Percentiles rank a stretch among this genome's conserved stretches.
phyloP scores from a whole-genome alignment of 2,113 vertebrate species.

The Cyanoliseus patagonus region DNA sequence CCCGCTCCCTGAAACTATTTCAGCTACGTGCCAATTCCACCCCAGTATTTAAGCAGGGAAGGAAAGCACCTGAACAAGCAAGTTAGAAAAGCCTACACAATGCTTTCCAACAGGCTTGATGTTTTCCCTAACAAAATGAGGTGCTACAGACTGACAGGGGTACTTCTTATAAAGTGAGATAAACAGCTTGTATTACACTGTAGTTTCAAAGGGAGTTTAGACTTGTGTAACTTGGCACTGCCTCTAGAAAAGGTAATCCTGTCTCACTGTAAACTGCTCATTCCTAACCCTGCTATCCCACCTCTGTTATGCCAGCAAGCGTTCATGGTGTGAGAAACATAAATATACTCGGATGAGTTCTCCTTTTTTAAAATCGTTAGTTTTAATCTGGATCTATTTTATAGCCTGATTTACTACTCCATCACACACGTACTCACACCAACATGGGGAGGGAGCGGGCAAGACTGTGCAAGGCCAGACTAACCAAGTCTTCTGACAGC shows the following conservation, averaged over 20 bases:
- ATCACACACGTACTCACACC: background rate
- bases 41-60: background rate
- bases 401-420: background rate
- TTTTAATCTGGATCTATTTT: constrained; percentile 9
- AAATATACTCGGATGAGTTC: background rate
- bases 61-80: constrained; percentile 61
- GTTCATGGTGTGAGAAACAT: background rate
- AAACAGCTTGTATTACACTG: constrained; percentile 52
- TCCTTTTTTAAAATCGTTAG: background rate
- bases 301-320: background rate
- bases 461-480: background rate
- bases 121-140: constrained; percentile 54
- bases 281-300: background rate
- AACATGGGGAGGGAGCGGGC: background rate
- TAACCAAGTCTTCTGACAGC: background rate
- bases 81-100: constrained; percentile 44
- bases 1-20: background rate
- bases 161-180: constrained; percentile 22
- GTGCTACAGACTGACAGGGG: constrained; percentile 42
- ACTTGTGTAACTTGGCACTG: constrained; percentile 54
- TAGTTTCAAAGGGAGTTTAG: constrained; percentile 36
- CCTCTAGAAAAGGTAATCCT: constrained; percentile 29
- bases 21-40: constrained; percentile 5
- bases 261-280: constrained; percentile 34
- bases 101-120: constrained; percentile 17